Evolutionary conservation across 2,888 invertebrate species (phyloP).

Genomic region (Parapristionchus giblindavisi): DNA sequence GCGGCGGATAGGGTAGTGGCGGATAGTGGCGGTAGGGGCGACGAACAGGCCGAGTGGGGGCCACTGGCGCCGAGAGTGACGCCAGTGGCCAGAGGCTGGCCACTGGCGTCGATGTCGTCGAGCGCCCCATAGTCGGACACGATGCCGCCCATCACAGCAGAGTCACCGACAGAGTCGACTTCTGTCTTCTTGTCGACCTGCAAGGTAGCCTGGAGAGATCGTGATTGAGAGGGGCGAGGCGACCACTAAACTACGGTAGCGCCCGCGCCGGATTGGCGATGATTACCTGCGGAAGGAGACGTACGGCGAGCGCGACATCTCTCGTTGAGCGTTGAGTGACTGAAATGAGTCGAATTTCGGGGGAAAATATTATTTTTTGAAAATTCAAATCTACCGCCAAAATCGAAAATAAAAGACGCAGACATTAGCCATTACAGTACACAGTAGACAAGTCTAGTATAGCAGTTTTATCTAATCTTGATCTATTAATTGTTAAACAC

Average conservation of each 20-base stretch:
- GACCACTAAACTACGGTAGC: no score
- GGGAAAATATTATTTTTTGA: neutral
- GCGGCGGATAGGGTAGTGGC: constrained; percentile 7
- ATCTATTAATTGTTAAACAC: neutral
- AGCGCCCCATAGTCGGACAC: neutral
- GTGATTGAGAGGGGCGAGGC: no score
- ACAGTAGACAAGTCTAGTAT: neutral
- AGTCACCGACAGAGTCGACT: constrained; percentile 31
- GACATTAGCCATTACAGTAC: neutral
- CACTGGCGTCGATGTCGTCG: no score
- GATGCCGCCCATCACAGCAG: neutral
- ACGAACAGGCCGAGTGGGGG: neutral
- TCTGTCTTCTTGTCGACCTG: constrained; percentile 21
- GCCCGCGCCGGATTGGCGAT: no score
- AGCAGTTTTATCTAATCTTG: neutral
- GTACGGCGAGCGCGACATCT: constrained; percentile 49
- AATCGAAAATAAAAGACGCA: neutral
- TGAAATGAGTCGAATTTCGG: constrained; percentile 1
- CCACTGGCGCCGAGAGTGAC: neutral
- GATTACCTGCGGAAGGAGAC: constrained; percentile 52
- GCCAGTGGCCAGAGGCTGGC: no score
- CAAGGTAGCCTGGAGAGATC: neutral
- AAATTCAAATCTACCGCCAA: neutral
- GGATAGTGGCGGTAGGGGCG: neutral
- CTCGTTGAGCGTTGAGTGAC: constrained; percentile 20